These are phyloP conservation scores for Diloba caeruleocephala DNA, from an alignment of 2,888 invertebrate species.

Conservation along the genomic window DNA sequence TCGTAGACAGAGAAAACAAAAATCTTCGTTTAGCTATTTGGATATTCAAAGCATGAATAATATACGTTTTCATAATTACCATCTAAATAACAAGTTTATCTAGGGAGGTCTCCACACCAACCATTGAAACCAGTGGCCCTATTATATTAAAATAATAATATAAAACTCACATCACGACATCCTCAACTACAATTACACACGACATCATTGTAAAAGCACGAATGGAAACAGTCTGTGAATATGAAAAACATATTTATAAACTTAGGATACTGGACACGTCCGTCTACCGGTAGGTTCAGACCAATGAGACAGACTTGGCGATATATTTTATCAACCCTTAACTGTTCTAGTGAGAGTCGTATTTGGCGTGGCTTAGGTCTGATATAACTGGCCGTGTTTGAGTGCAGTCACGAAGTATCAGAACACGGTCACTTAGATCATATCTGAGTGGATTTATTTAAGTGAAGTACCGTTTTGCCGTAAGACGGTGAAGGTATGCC, in stretches of 20 bases:
- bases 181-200: slow-evolving; percentile 59
- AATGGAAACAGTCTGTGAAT: slow-evolving; percentile 50
- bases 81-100: slow-evolving; percentile 5
- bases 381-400: slow-evolving; percentile 39
- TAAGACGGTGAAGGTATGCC: slow-evolving; percentile 41
- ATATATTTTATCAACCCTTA: slow-evolving; percentile 10
- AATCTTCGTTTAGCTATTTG: not conserved
- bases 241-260: slow-evolving; percentile 47
- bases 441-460: slow-evolving; percentile 63
- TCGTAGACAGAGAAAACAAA: too few relatives aligned
- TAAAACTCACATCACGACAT: slow-evolving; percentile 56
- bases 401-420: slow-evolving; percentile 54
- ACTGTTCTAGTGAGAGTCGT: slow-evolving; percentile 15
- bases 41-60: not conserved
- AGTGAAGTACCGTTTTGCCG: slow-evolving; percentile 58
- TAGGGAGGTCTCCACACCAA: not conserved
- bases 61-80: not conserved
- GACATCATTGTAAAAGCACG: slow-evolving; percentile 56
- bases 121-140: not conserved
- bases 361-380: slow-evolving; percentile 14
- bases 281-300: slow-evolving; percentile 2
- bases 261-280: slow-evolving; percentile 51
- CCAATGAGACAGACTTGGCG: slow-evolving; percentile 15
- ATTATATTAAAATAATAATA: slow-evolving; percentile 8
- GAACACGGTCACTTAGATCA: slow-evolving; percentile 59